phyloP scores from a whole-genome alignment of 1,140 invertebrate species.

The Camponotus vicinus region DNA sequence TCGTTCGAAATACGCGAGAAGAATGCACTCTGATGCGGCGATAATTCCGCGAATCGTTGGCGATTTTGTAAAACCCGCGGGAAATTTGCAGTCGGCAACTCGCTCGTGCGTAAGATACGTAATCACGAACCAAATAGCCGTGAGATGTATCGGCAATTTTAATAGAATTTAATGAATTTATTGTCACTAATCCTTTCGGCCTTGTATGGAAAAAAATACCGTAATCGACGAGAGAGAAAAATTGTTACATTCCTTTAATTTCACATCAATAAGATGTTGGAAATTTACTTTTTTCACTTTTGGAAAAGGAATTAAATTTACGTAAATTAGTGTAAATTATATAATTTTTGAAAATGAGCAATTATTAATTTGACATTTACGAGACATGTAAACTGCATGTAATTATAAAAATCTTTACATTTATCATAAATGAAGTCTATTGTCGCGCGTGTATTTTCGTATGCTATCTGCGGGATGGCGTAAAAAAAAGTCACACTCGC shows the following conservation, averaged over 20 bases:
- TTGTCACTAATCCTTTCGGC: not conserved
- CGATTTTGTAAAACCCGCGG: slow-evolving; percentile 65
- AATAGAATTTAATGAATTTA: slow-evolving; percentile 15
- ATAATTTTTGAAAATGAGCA: not conserved
- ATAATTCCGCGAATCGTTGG: slow-evolving; percentile 67
- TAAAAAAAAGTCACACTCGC: slow-evolving; percentile 64
- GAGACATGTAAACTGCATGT: not conserved
- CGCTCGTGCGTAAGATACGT: slow-evolving; percentile 55
- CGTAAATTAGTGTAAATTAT: not conserved
- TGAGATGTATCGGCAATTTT: slow-evolving; percentile 44
- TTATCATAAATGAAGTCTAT: slow-evolving; percentile 46
- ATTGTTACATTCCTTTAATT: not conserved
- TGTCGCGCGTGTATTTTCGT: slow-evolving; percentile 61
- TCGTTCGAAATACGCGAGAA: slow-evolving; percentile 67
- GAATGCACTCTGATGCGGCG: slow-evolving; percentile 66
- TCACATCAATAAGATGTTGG: not conserved
- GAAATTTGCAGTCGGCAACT: slow-evolving; percentile 55
- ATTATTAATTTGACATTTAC: slow-evolving; percentile 26
- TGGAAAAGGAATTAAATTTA: too few species aligned
- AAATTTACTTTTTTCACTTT: too few species aligned
- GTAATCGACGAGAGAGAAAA: not conserved
- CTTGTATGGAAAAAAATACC: not conserved
- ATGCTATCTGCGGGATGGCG: slow-evolving; percentile 11
- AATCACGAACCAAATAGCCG: slow-evolving; percentile 33
- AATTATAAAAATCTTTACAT: not conserved